These are phyloP conservation scores for Balaeniceps rex DNA, from an alignment of 2,113 vertebrate genomes.

Conservation along the genomic window DNA sequence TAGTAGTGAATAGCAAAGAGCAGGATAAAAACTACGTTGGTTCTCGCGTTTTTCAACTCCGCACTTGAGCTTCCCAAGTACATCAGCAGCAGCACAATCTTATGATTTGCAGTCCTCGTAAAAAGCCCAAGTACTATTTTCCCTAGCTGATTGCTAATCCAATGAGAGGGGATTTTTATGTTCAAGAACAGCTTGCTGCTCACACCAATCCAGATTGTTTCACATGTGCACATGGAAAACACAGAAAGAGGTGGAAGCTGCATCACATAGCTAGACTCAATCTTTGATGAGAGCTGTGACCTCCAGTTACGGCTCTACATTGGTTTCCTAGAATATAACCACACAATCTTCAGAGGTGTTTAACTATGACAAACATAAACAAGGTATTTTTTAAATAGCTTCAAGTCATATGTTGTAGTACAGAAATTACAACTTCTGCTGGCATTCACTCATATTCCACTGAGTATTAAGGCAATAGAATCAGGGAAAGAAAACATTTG, in stretches of 20 bases:
- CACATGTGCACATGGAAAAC: not conserved
- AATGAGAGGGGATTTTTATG: not conserved
- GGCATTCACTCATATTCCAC: not conserved
- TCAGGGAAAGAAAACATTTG: not conserved
- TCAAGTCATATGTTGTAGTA: not conserved
- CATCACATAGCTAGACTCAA: rapidly evolving
- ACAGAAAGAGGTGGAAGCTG: not conserved
- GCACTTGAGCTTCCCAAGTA: not conserved
- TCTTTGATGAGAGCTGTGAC: not conserved
- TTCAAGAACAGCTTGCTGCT: not conserved
- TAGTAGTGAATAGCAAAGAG: not conserved
- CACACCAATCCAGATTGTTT: not conserved
- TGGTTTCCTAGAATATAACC: not conserved
- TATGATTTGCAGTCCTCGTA: not conserved
- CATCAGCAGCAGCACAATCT: not conserved
- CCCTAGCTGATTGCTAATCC: not conserved
- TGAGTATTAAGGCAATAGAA: not conserved
- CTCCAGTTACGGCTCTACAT: not conserved
- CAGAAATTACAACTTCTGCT: not conserved
- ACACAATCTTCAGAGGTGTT: not conserved
- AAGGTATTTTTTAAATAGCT: not conserved
- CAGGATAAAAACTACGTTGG: not conserved
- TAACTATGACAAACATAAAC: not conserved
- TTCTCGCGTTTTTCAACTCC: not conserved
- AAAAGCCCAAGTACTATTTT: not conserved